Evolutionary conservation across 2,888 invertebrate genomes (phyloP).

Genomic region (Nemoura dubitans): DNA sequence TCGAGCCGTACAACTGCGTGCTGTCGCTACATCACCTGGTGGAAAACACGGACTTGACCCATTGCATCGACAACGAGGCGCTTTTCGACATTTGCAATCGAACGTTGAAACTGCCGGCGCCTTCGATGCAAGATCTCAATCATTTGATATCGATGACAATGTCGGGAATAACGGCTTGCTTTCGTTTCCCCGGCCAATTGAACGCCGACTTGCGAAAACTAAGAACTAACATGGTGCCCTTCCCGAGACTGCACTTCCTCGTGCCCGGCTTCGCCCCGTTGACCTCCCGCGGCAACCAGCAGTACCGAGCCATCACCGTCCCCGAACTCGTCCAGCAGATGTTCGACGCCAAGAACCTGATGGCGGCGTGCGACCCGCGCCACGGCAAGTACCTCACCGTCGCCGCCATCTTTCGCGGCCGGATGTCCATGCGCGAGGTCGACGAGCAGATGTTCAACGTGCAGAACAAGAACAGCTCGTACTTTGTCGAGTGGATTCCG

Average conservation of each 20-base stretch:
- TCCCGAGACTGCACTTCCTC: conserved; percentile 68
- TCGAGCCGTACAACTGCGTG: conserved; percentile 87
- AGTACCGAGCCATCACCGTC: conserved; percentile 63
- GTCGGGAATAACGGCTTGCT: conserved; percentile 87
- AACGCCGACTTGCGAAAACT: conserved; percentile 68
- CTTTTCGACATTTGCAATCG: conserved; percentile 87
- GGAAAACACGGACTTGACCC: conserved; percentile 89
- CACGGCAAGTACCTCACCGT: conserved; percentile 69
- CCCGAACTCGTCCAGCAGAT: conserved; percentile 66
- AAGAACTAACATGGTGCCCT: conserved; percentile 70
- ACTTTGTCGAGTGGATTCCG: conserved; percentile 85
- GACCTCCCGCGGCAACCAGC: conserved; percentile 68
- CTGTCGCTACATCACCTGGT: conserved; percentile 86
- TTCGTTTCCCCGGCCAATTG: conserved; percentile 74
- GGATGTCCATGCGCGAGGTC: conserved; percentile 73
- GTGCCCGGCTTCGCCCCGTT: conserved; percentile 74
- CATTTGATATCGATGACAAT: conserved; percentile 87
- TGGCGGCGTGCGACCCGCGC: conserved; percentile 70
- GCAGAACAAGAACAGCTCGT: conserved; percentile 81
- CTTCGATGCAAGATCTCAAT: conserved; percentile 89
- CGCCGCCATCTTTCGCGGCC: conserved; percentile 67
- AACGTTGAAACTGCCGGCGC: conserved; percentile 84
- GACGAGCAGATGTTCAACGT: conserved; percentile 83
- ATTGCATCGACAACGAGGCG: conserved; percentile 84
- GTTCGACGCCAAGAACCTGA: conserved; percentile 73